Conservation (phyloP, 2,113 vertebrate species). For the Thunnus maccoyii region DNA sequence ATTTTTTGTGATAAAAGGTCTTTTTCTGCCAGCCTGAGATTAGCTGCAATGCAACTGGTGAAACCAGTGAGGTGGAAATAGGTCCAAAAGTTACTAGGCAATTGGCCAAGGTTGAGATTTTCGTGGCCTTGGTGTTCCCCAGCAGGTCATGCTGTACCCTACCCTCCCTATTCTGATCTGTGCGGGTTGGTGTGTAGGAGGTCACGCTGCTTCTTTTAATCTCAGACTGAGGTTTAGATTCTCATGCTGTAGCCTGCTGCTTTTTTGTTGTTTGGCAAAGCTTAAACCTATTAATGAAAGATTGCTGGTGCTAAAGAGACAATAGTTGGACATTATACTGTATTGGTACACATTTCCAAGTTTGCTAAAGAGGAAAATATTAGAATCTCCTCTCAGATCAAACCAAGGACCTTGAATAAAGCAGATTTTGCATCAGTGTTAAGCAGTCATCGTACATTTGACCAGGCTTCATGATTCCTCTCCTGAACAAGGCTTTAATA, state of each 20-base stretch:
- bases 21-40: slow-evolving; percentile 9
- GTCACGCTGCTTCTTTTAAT: slow-evolving; percentile 18
- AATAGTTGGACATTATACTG: neutral
- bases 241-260: neutral
- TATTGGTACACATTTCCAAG: neutral
- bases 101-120: slow-evolving; percentile 49
- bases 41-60: slow-evolving; percentile 5
- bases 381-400: neutral
- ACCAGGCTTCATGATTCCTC: neutral
- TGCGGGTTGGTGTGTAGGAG: slow-evolving; percentile 11
- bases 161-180: slow-evolving; percentile 34
- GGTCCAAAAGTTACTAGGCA: slow-evolving; percentile 39
- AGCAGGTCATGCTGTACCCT: slow-evolving; percentile 54
- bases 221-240: slow-evolving; percentile 9
- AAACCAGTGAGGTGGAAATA: slow-evolving; percentile 24
- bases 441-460: too few species aligned
- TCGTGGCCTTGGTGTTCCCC: slow-evolving; percentile 35
- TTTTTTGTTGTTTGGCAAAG: neutral
- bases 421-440: too few species aligned
- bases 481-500: neutral
- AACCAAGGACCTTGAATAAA: neutral
- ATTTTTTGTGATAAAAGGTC: neutral
- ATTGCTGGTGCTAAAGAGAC: neutral
- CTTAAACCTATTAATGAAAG: neutral
- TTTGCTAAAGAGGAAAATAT: neutral